Evolutionary conservation across 2,888 invertebrate genomes (phyloP), one percentile per base, ranked within the genome.

Genomic region (Pocota personata): DNA sequence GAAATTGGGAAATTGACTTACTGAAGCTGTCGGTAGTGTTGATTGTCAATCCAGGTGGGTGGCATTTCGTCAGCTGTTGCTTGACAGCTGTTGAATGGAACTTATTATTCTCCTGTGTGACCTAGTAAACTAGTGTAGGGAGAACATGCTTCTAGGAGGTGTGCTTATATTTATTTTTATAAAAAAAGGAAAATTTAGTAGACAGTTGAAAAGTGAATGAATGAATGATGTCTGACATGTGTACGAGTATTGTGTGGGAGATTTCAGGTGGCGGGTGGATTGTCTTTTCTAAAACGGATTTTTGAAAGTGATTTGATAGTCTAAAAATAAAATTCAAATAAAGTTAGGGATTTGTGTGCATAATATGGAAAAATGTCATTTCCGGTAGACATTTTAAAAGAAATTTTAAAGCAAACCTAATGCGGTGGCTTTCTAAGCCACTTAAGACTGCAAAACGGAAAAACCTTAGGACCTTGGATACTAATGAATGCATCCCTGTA

Each of bases 1-100:
- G 27, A 69, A 55, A 75, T 84, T 75, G 46, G 24, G 64, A 75
- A 84, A 78, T 71, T 62, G 32, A 62, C 60, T 46, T 14, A 12
- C 7, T 12, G 10, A 58, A 40, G 46, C 16, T 79, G 79, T 66
- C 58, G 55, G n/a, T 19, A 8, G 27, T 30, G 66, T 35, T 69
- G 55, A 64, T 64, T 80, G 69, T 50, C 57, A 62, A 19, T 35
- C 64, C 14, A 10, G 48, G 37, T 83, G 67, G 55, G 50, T 78
- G 73, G 57, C 35, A 58, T 84, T 69, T 71, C 46, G 21, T 75
- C 55, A 77, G 73, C 77, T 72, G 52, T 40, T 46, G 27, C 19
- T 43, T 69, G 67, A 69, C 77, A 58, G 64, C 10, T 64, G 57
- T 12, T 30, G 21, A 52, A 14, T 58, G 43, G 32, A 50, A 50